Evolutionary conservation across 1,140 invertebrate genomes (phyloP).

Genomic region (Spodoptera frugiperda): DNA sequence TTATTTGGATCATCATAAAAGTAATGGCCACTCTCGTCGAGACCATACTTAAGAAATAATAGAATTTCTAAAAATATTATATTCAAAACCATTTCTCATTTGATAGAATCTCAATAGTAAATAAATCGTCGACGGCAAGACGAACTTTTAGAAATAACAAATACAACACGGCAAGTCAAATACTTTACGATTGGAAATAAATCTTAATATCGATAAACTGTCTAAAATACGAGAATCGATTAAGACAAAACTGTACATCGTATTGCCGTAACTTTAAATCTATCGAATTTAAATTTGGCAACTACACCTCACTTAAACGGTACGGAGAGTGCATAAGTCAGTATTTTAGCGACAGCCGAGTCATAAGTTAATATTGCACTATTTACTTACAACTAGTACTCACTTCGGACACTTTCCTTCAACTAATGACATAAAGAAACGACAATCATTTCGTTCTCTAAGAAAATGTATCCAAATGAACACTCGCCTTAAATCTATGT

Average conservation of each 20-base stretch:
- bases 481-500: constrained; percentile 35
- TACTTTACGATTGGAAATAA: constrained; percentile 44
- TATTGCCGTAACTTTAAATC: constrained; percentile 30
- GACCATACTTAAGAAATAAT: background rate
- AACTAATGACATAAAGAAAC: background rate
- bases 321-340: constrained; percentile 57
- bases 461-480: constrained; percentile 38
- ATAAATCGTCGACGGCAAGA: constrained; percentile 12
- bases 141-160: constrained; percentile 33
- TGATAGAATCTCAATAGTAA: background rate
- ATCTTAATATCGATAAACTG: constrained; percentile 13
- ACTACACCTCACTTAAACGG: constrained; percentile 36
- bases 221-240: constrained; percentile 14
- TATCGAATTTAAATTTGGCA: constrained; percentile 41
- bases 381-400: constrained; percentile 38
- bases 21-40: constrained; percentile 36
- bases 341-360: constrained; percentile 47
- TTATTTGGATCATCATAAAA: constrained; percentile 26
- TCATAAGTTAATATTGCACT: constrained; percentile 56
- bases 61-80: too few species aligned
- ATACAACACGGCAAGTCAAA: constrained; percentile 46
- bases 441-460: background rate
- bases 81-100: too few species aligned
- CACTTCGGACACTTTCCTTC: constrained; percentile 27
- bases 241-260: constrained; percentile 18